phyloP scores from a whole-genome alignment of 2,797 vertebrate species.

The Pseudopleuronectes americanus region DNA sequence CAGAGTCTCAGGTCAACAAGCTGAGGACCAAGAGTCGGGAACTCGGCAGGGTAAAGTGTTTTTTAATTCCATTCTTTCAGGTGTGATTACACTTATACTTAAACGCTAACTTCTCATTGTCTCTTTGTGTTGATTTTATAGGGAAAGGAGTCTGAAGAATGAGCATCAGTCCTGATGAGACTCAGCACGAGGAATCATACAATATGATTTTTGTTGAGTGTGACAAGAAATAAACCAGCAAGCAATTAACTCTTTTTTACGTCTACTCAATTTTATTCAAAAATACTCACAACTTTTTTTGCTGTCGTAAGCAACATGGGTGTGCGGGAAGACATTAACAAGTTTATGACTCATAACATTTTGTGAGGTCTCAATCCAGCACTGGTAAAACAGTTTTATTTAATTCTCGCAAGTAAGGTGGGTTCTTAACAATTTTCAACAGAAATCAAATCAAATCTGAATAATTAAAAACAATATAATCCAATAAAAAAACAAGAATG shows the following conservation, averaged over 20 bases:
- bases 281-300: too few relatives aligned
- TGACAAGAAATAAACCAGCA: conserved; percentile 65
- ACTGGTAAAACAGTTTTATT: too few relatives aligned
- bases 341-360: too few relatives aligned
- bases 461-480: background rate
- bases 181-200: conserved; percentile 67
- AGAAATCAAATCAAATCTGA: background rate
- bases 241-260: conserved; percentile 17
- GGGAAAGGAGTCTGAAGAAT: conserved; percentile 78
- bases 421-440: background rate
- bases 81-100: background rate
- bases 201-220: conserved; percentile 73
- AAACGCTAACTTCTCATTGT: conserved; percentile 8
- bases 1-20: conserved; percentile 93
- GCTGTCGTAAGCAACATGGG: too few relatives aligned
- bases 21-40: conserved; percentile 89
- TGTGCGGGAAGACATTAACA: too few relatives aligned
- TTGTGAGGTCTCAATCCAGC: too few relatives aligned
- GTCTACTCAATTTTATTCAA: background rate
- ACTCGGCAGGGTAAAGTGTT: conserved; percentile 74
- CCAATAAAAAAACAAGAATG: background rate
- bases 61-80: background rate
- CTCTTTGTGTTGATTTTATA: conserved; percentile 54
- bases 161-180: conserved; percentile 36
- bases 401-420: background rate